A percentile compares a stretch with the other conserved stretches of the same genome.
These are phyloP conservation scores for Tanytarsus gracilentus DNA, from an alignment of 2,888 invertebrate genomes.

Conservation along the genomic window DNA sequence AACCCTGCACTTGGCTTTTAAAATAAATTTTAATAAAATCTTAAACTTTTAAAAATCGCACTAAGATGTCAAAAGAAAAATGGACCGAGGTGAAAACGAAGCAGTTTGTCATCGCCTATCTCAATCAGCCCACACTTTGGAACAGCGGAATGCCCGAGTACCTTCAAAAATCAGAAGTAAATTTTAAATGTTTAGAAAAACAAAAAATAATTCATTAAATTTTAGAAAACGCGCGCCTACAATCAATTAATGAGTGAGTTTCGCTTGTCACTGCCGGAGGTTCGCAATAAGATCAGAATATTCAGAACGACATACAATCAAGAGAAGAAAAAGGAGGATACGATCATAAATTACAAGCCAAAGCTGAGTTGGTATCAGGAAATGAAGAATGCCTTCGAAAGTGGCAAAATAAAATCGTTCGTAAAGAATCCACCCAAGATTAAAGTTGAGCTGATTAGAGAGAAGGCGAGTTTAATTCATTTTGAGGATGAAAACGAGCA, in stretches of 20 bases:
- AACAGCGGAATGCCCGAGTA: neutral
- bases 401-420: slow-evolving; percentile 10
- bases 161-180: neutral
- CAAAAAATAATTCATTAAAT: neutral
- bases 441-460: neutral
- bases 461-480: too few species aligned
- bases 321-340: neutral
- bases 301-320: slow-evolving; percentile 18
- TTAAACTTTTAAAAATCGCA: neutral
- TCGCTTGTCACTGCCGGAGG: neutral
- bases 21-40: neutral
- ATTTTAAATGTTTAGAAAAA: neutral
- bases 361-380: slow-evolving; percentile 8
- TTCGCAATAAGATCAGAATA: slow-evolving; percentile 24
- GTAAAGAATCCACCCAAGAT: neutral
- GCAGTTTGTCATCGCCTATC: neutral
- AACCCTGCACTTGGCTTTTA: neutral
- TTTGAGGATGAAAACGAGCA: neutral
- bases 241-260: neutral
- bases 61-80: neutral
- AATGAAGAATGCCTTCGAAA: neutral
- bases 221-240: slow-evolving; percentile 9
- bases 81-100: slow-evolving; percentile 1
- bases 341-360: neutral
- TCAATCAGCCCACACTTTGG: neutral